A percentile compares a stretch with the other conserved stretches of the same genome.
Evolutionary conservation across 1,140 invertebrate species (phyloP).

Genomic region (Drosophila fuyamai): DNA sequence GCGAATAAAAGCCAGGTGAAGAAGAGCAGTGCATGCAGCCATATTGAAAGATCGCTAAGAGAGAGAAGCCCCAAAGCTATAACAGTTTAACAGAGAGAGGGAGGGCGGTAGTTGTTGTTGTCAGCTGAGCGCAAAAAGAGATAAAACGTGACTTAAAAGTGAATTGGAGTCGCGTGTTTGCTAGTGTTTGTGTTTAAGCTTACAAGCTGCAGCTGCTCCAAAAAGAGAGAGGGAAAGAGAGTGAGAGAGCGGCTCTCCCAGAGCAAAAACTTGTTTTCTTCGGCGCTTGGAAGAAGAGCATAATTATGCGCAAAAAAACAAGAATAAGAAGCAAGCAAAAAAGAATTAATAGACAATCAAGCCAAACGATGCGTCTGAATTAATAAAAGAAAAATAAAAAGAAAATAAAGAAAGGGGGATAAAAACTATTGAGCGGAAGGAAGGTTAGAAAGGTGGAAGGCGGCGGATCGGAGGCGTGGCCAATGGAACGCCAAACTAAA

Average conservation of each 20-base stretch:
- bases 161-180: conserved; percentile 63
- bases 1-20: conserved; percentile 75
- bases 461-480: conserved; percentile 22
- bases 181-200: conserved; percentile 43
- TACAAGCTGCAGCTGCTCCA: conserved; percentile 71
- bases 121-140: conserved; percentile 77
- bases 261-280: conserved; percentile 75
- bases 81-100: conserved; percentile 68
- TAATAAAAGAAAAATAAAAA: conserved; percentile 57
- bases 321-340: conserved; percentile 44
- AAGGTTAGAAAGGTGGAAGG: conserved; percentile 64
- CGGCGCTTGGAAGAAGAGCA: conserved; percentile 81
- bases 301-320: conserved; percentile 56
- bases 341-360: conserved; percentile 79
- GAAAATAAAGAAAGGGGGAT: conserved; percentile 31
- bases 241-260: conserved; percentile 20
- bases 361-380: conserved; percentile 71
- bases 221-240: conserved; percentile 29
- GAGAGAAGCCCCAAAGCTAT: conserved; percentile 67
- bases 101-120: conserved; percentile 51
- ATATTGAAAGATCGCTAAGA: conserved; percentile 63
- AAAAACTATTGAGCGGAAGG: conserved; percentile 24
- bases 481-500: conserved; percentile 36
- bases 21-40: conserved; percentile 72
- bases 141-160: conserved; percentile 82